Conservation (phyloP, 2,113 vertebrate species). For the Rhea pennata region DNA sequence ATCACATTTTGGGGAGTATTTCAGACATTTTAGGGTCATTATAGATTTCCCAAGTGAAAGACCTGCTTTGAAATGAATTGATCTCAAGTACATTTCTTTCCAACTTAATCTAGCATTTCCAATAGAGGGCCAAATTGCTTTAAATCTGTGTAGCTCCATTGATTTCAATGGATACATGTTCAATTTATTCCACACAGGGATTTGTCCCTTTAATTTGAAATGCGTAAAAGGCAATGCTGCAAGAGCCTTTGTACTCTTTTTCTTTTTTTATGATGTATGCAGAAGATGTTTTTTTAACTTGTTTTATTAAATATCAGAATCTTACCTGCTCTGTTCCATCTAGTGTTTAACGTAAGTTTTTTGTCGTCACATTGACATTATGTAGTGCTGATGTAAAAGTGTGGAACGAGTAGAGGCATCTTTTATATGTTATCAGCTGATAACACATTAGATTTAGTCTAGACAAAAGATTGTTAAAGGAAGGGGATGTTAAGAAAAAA, state of each 20-base stretch:
- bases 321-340: background rate
- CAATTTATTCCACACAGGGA: conserved; percentile 4
- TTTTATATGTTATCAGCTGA: background rate
- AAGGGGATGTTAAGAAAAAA: background rate
- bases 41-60: conserved; percentile 28
- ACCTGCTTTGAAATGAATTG: background rate
- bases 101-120: conserved; percentile 50
- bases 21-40: background rate
- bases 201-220: conserved; percentile 33
- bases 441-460: background rate
- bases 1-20: background rate
- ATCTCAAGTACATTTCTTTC: conserved; percentile 1
- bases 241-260: background rate
- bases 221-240: background rate
- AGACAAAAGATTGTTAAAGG: rapidly evolving
- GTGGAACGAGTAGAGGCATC: background rate
- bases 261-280: background rate
- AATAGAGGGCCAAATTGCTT: conserved; percentile 18
- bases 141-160: conserved; percentile 43
- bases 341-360: background rate
- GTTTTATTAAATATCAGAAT: background rate
- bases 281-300: background rate
- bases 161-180: conserved; percentile 20
- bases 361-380: background rate
- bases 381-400: background rate